Evolutionary conservation across 2,113 vertebrate genomes (phyloP).

Genomic region (Cyanoliseus patagonus): DNA sequence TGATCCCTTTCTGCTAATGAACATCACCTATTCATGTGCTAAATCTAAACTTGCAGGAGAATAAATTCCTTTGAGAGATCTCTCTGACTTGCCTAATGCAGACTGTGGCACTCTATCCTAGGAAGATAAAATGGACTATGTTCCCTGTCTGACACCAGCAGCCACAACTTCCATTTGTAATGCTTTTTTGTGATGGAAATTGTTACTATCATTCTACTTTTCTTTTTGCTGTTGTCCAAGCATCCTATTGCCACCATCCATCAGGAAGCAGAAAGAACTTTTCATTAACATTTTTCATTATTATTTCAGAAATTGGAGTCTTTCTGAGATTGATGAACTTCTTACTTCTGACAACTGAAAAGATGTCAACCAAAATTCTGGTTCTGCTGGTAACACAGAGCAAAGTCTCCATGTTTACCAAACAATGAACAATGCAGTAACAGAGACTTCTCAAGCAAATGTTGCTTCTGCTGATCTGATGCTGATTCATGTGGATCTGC

Average conservation of each 20-base stretch:
- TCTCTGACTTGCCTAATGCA: neutral
- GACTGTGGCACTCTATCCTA: neutral
- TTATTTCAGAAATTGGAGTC: neutral
- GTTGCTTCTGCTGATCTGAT: neutral
- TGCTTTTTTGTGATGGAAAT: neutral
- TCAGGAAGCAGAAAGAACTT: neutral
- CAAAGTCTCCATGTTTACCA: neutral
- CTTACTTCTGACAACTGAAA: neutral
- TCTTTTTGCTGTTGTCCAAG: neutral
- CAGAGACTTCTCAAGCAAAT: neutral
- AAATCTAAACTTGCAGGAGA: neutral
- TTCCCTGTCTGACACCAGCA: neutral
- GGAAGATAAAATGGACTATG: neutral
- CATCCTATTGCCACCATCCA: neutral
- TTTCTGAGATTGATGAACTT: neutral
- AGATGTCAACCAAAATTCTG: neutral
- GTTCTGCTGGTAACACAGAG: neutral
- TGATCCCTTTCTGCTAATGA: neutral
- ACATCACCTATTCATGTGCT: neutral
- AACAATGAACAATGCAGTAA: neutral
- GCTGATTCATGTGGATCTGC: neutral
- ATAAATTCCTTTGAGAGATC: neutral
- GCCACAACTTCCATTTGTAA: neutral
- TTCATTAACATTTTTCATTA: neutral
- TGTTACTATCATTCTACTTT: neutral